phyloP scores from a whole-genome alignment of 2,797 vertebrate species.

The Antrozous pallidus region DNA sequence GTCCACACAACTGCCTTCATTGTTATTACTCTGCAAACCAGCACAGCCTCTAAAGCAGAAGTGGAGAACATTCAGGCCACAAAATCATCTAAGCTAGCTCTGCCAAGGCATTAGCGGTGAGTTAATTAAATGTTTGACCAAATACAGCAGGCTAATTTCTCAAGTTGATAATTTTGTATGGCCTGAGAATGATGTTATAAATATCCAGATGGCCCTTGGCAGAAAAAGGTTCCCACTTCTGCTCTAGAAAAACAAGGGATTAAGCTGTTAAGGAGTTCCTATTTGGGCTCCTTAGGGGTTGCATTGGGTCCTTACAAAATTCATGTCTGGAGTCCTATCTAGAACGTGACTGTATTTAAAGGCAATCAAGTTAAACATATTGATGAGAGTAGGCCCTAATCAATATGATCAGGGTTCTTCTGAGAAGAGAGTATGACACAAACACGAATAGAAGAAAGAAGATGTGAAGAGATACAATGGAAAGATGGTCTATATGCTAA shows the following conservation, averaged over 20 bases:
- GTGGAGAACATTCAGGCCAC: too few species aligned
- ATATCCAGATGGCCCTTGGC: too few species aligned
- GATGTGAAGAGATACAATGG: background rate
- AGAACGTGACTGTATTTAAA: background rate
- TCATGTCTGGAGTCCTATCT: background rate
- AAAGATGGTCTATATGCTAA: fast-evolving
- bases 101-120: too few species aligned
- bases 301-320: fast-evolving
- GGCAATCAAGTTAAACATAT: background rate
- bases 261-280: background rate
- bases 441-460: background rate
- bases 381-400: background rate
- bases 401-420: fast-evolving
- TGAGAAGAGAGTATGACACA: background rate
- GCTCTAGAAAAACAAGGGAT: background rate
- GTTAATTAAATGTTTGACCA: too few species aligned
- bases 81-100: too few species aligned
- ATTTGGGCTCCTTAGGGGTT: background rate
- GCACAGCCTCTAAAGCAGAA: background rate
- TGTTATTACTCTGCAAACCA: background rate
- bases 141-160: too few species aligned
- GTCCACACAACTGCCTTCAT: fast-evolving
- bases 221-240: too few species aligned
- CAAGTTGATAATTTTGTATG: too few species aligned
- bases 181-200: too few species aligned